A percentile compares a stretch with the other conserved stretches of the same genome.
These are phyloP conservation scores for Spea bombifrons DNA, from an alignment of 2,113 vertebrate species.

Conservation along the genomic window DNA sequence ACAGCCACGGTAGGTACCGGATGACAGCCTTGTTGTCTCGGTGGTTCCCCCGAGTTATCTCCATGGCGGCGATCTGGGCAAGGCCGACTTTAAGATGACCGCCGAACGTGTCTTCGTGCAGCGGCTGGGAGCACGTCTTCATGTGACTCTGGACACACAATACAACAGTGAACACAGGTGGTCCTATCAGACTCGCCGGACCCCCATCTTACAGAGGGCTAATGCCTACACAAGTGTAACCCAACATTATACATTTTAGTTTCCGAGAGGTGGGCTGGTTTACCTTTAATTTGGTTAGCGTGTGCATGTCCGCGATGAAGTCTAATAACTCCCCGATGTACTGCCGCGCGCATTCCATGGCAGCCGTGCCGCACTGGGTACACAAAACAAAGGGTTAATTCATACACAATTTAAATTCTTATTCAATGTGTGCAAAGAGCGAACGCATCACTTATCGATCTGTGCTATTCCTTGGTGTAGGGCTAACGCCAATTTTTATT, in stretches of 20 bases:
- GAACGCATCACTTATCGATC: too few species aligned
- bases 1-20: constrained; percentile 94
- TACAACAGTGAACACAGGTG: too few species aligned
- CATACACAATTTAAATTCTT: too few species aligned
- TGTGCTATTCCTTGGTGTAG: too few species aligned
- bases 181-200: too few species aligned
- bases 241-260: too few species aligned
- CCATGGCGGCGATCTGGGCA: constrained; percentile 94
- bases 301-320: constrained; percentile 98
- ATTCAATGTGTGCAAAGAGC: too few species aligned
- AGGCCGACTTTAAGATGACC: constrained; percentile 97
- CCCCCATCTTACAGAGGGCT: too few species aligned
- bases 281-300: constrained; percentile 94
- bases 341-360: constrained; percentile 95
- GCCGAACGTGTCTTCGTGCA: constrained; percentile 97
- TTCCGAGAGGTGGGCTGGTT: too few species aligned
- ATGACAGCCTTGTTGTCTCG: constrained; percentile 95
- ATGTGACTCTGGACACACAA: constrained; percentile 82
- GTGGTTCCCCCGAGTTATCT: constrained; percentile 95
- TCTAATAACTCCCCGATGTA: constrained; percentile 90
- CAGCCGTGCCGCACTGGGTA: constrained; percentile 86
- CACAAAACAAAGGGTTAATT: too few species aligned
- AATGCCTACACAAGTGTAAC: too few species aligned
- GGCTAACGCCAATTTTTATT: too few species aligned
- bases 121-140: constrained; percentile 96